Conservation (phyloP, 1,140 invertebrate species). For the Brachionus sp. region DNA sequence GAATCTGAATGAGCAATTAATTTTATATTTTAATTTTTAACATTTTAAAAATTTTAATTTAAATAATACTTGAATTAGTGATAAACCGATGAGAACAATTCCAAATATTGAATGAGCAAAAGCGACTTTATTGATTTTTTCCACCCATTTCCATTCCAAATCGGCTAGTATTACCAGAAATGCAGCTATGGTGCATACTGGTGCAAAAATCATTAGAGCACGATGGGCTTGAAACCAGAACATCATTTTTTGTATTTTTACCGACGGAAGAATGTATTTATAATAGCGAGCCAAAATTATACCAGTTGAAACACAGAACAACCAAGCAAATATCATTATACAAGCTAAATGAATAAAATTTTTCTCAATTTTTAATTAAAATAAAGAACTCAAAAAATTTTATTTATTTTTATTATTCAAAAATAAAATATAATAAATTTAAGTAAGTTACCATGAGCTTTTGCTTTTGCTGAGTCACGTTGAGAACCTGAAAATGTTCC, state of each 20-base stretch:
- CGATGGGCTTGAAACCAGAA: constrained; percentile 36
- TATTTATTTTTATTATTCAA: too few relatives aligned
- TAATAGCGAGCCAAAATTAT: constrained; percentile 39
- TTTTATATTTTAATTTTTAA: not conserved
- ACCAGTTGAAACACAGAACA: constrained; percentile 14
- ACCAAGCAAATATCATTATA: constrained; percentile 36
- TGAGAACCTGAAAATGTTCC: not conserved
- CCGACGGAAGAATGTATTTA: constrained; percentile 22
- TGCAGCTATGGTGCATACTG: constrained; percentile 12
- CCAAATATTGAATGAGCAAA: constrained; percentile 43
- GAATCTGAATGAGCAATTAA: not conserved
- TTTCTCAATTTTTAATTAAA: not conserved
- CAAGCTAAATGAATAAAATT: not conserved
- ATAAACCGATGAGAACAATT: not conserved
- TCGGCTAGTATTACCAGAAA: constrained; percentile 38
- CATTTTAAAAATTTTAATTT: not conserved
- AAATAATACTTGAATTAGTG: constrained; percentile 11
- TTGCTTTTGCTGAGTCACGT: not conserved
- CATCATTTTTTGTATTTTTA: constrained; percentile 15
- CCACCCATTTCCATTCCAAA: constrained; percentile 38
- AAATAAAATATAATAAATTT: not conserved
- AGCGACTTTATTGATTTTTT: not conserved
- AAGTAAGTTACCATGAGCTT: constrained; percentile 17
- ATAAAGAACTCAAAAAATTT: not conserved
- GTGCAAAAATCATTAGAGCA: constrained; percentile 28